phyloP scores from a whole-genome alignment of 2,888 invertebrate genomes.

The Amblyjoppa proteus region DNA sequence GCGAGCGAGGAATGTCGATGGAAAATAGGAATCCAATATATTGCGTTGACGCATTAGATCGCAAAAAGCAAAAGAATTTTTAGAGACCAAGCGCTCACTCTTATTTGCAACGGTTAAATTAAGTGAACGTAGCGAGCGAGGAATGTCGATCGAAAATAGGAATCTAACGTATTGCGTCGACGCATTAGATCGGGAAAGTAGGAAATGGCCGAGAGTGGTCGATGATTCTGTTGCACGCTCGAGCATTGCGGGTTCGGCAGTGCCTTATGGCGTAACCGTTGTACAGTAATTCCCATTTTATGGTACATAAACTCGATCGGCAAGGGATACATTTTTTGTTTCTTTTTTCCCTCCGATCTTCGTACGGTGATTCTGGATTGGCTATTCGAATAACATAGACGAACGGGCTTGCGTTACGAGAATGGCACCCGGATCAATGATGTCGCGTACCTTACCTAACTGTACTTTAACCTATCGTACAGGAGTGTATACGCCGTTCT shows the following conservation, averaged over 20 bases:
- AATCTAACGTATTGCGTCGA: slow-evolving; percentile 16
- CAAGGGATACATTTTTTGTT: slow-evolving; percentile 38
- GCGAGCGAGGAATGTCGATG: background rate
- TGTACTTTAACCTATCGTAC: background rate
- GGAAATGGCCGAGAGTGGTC: slow-evolving; percentile 17
- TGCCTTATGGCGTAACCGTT: slow-evolving; percentile 56
- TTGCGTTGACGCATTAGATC: slow-evolving; percentile 1
- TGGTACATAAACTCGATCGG: slow-evolving; percentile 78
- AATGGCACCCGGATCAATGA: slow-evolving; percentile 74
- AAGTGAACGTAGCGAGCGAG: background rate
- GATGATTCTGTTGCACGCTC: slow-evolving; percentile 44
- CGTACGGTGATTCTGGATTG: slow-evolving; percentile 77
- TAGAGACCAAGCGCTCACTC: background rate
- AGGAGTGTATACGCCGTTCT: slow-evolving; percentile 3
- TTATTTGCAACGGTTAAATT: background rate
- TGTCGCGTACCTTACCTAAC: slow-evolving; percentile 17
- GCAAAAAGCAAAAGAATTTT: too few relatives aligned
- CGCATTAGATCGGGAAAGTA: background rate
- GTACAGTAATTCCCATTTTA: slow-evolving; percentile 77
- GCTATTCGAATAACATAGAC: slow-evolving; percentile 73
- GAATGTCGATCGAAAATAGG: background rate
- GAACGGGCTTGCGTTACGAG: slow-evolving; percentile 71
- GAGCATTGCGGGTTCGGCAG: slow-evolving; percentile 11
- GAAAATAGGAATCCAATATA: slow-evolving; percentile 14
- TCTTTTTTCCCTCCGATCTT: slow-evolving; percentile 58